Percentiles rank a stretch among this genome's conserved stretches.
Evolutionary conservation across 1,140 invertebrate species (phyloP).

Genomic region (Oreohelix idahoensis): DNA sequence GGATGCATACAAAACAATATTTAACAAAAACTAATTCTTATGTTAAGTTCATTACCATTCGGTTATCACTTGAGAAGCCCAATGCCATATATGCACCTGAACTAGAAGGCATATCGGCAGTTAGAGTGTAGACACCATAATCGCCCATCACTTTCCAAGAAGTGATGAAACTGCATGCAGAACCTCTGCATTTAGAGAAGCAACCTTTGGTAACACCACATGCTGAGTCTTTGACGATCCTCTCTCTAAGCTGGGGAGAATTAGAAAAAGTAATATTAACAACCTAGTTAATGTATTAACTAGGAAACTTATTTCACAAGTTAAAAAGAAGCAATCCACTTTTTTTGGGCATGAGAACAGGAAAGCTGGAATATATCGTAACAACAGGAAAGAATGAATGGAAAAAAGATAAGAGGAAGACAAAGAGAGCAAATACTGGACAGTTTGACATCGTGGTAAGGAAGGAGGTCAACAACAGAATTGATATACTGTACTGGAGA

Average conservation of each 20-base stretch:
- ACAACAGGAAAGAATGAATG: not conserved
- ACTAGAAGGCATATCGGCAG: not conserved
- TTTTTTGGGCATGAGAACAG: too few species aligned
- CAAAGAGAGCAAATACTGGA: too few species aligned
- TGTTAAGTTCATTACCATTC: conserved; percentile 17
- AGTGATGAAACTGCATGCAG: not conserved
- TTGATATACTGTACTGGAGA: too few species aligned
- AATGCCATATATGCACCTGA: not conserved
- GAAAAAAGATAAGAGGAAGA: not conserved
- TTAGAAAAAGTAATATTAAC: not conserved
- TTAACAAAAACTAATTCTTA: too few species aligned
- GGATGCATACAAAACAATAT: too few species aligned
- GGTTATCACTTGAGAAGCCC: conserved; percentile 4
- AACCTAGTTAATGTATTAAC: not conserved
- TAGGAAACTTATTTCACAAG: too few species aligned
- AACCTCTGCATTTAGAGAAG: not conserved
- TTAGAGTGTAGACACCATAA: conserved; percentile 1
- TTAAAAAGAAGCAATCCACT: too few species aligned
- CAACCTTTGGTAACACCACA: conserved; percentile 25
- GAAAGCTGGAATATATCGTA: too few species aligned
- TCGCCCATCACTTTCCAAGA: not conserved
- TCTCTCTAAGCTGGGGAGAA: not conserved
- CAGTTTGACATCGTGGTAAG: too few species aligned
- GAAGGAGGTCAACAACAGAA: too few species aligned
- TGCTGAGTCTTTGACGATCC: not conserved